Evolutionary conservation across 2,113 vertebrate genomes (phyloP), one percentile per base, ranked within the genome.

Genomic region (Aplodontia rufa): DNA sequence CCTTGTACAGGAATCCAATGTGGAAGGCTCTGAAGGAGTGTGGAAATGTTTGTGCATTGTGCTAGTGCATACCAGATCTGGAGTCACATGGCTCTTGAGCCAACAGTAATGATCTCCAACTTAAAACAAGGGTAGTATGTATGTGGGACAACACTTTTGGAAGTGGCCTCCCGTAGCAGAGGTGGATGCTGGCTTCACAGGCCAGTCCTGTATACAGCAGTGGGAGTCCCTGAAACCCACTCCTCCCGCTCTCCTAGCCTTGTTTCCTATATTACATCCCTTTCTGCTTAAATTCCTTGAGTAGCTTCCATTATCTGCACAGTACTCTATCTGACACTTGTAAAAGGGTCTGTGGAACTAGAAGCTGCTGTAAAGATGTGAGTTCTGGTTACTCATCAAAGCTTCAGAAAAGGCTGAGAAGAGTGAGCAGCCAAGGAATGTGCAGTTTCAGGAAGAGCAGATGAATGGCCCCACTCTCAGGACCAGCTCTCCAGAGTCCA

Each of bases 261-360:
- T 24, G 5, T 51, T 76, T 40, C 51, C 53, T 74, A 24, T 60
- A 62, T 32, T 69, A 79, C 90, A 32, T n/a, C n/a, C 45, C 60
- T 89, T 96, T 91, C 72, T 91, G 42, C 82, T 89, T 49, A 58
- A 76, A 76, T 68, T 47, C 22, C 64, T 87, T 19, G 20, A 19
- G 40, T 68, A 20, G n/a, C 72, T 85, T 71, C 47, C 60, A 40
- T 68, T 88, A 64, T 85, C 75, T 93, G 28, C 8, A 6, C 42
- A 85, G 71, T 84, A 66, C 37, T 5, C 37, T 92, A 22, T 66
- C 62, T 93, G 87, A 40, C 28, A 26, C 22, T 51, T 8, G 51
- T 40, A 32, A 93, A 97, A 66, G 37, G 49, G 16, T 35, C 69
- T 86, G 85, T 30, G 4, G 45, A 71, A 71, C 35, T 76, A 80